Base-by-base conservation (phyloP, 2,113 vertebrate species). In the Carassius carassius region DNA sequence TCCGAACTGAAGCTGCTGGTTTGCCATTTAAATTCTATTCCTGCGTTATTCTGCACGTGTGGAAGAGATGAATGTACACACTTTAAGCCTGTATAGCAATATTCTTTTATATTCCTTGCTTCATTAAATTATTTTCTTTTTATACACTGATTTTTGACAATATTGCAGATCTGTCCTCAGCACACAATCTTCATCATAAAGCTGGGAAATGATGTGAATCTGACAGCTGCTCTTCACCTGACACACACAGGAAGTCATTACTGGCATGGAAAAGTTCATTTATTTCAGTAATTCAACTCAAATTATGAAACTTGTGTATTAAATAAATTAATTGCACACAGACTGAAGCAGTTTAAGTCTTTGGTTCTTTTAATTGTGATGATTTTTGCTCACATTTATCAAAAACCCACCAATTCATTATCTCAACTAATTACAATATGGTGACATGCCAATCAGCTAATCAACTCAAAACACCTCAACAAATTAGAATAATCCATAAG, bases 51-150 rank as follows among this genome's bases (percentile, higher is more conserved):
- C 67, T 70, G 67, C 67, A 41, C 67, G 67, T 60, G 56, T 12
- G 3, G 56, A 21, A 60, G 56, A 41, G 35, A 70, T 14, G 4
- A 10, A 0, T 5, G 17, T 19, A 12, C 10, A 19, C 67, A 70
- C 67, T 70, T 70, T 70, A 41, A 32, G 37, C 67, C 67, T 70
- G 67, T 37, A 41, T 11, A 70, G 67, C 67, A 70, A 70, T 70
- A n/a, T 41, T 70, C 67, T n/a, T 37, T 70, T 70, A 41, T 70
- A 70, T 70, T 5, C 62, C 56, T 12, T 23, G 23, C 62, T 29
- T 14, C 10, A 70, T 41, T 70, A 70, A 70, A 70, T 41, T 0
- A 70, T 70, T 70, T 21, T 29, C 35, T 41, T 58, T 60, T 60
- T 60, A 60, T 60, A 58, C 19, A 19, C 19, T 70, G 32, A 37